Percentiles rank a stretch among this genome's conserved stretches.
Evolutionary conservation across 2,113 vertebrate genomes (phyloP).

Genomic region (Mormoops blainvillei): DNA sequence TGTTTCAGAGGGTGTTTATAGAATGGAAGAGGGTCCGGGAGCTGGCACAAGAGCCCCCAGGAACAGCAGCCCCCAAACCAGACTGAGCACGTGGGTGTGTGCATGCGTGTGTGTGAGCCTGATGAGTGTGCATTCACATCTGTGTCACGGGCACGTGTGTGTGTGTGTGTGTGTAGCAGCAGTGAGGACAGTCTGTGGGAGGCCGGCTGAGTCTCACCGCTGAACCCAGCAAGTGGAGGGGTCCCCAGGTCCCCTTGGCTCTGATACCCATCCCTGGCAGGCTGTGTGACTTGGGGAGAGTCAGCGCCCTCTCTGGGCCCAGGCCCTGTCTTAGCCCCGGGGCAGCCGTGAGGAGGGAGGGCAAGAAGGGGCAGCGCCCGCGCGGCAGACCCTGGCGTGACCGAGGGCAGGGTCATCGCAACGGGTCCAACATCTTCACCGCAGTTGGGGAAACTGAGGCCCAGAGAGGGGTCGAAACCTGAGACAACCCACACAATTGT

Average conservation of each 20-base stretch:
- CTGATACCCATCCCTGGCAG: not conserved
- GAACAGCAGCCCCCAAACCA: not conserved
- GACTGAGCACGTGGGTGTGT: fast-evolving
- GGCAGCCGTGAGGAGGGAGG: not conserved
- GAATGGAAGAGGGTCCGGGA: not conserved
- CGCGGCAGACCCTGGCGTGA: not conserved
- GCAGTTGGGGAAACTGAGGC: not conserved
- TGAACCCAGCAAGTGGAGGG: not conserved
- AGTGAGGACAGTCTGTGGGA: not conserved
- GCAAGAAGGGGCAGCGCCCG: not conserved
- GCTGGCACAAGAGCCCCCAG: not conserved
- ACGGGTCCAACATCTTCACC: not conserved
- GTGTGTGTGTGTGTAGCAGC: not conserved
- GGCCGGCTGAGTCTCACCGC: not conserved
- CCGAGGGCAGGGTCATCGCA: not conserved
- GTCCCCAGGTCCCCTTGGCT: not conserved
- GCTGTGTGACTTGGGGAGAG: not conserved
- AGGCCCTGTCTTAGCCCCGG: not conserved
- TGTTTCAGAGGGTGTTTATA: not conserved
- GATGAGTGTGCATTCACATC: not conserved
- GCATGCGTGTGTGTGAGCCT: fast-evolving
- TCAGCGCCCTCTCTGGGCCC: not conserved
- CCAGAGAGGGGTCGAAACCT: not conserved
- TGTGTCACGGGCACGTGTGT: not conserved
- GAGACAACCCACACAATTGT: not conserved